These are phyloP conservation scores for Melanerpes formicivorus DNA, from an alignment of 2,113 vertebrate genomes.

Conservation along the genomic window DNA sequence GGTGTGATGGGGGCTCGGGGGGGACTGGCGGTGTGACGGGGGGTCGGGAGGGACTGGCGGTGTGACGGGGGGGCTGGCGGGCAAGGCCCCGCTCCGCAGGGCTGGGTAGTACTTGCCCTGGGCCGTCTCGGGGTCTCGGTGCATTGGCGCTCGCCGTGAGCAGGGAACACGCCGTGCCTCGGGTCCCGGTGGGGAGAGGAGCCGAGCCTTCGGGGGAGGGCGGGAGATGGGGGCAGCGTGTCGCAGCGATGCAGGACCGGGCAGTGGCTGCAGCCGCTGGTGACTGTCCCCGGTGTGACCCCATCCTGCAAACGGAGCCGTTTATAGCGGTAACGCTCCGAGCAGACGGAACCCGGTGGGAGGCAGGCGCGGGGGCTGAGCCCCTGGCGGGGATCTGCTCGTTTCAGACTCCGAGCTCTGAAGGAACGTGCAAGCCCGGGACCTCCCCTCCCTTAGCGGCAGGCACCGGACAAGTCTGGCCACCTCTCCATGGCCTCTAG, in stretches of 20 bases:
- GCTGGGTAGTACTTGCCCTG: too few species aligned
- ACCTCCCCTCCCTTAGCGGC: rapidly evolving
- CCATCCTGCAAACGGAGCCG: neutral
- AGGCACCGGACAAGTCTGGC: neutral
- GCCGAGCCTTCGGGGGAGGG: too few species aligned
- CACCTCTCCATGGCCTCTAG: rapidly evolving
- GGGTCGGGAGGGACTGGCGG: too few species aligned
- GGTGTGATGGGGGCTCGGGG: too few species aligned
- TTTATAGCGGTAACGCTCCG: rapidly evolving
- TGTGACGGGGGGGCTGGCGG: too few species aligned
- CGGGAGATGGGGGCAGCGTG: too few species aligned
- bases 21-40: too few species aligned
- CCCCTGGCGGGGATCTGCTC: rapidly evolving
- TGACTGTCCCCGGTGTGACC: neutral
- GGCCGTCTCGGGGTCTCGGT: neutral
- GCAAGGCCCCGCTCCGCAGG: too few species aligned
- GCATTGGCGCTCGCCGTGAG: neutral
- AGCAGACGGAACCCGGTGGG: neutral
- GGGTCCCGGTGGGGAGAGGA: neutral
- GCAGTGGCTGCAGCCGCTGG: neutral
- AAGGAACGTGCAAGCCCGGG: rapidly evolving
- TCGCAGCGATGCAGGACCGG: neutral
- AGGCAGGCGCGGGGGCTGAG: neutral
- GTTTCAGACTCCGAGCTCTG: rapidly evolving
- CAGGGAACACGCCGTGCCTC: neutral